Evolutionary conservation across 2,888 invertebrate genomes (phyloP).

Genomic region (Brachypalpus laphriformis): DNA sequence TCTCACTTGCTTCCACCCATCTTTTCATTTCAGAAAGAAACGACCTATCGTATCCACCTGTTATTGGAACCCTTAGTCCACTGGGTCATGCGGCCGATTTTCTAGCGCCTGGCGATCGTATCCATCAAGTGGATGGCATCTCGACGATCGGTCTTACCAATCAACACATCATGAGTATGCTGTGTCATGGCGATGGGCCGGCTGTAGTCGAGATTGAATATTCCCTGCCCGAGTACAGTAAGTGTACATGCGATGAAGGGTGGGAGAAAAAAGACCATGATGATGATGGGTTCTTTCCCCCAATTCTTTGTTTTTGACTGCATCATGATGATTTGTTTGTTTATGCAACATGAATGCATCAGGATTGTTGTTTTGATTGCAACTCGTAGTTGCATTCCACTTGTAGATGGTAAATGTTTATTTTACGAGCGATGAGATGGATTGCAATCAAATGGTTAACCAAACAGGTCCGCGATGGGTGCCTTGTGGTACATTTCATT

Average conservation of each 20-base stretch:
- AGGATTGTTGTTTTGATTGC: conserved; percentile 66
- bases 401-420: conserved; percentile 67
- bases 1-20: conserved; percentile 7
- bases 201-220: conserved; percentile 93
- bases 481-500: conserved; percentile 51
- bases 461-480: conserved; percentile 20
- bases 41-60: conserved; percentile 83
- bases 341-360: conserved; percentile 60
- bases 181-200: conserved; percentile 88
- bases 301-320: background rate
- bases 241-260: conserved; percentile 79
- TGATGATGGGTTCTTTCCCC: conserved; percentile 15
- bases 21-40: conserved; percentile 79
- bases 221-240: conserved; percentile 91
- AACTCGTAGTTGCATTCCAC: conserved; percentile 64
- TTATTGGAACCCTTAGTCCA: conserved; percentile 82
- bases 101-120: conserved; percentile 90
- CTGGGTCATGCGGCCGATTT: conserved; percentile 86
- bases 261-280: conserved; percentile 6
- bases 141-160: conserved; percentile 89
- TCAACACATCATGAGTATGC: conserved; percentile 88
- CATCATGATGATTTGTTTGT: conserved; percentile 62
- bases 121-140: conserved; percentile 92
- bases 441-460: conserved; percentile 23
- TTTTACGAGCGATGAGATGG: background rate